Evolutionary conservation across 2,797 vertebrate genomes (phyloP), one percentile per base, ranked within the genome.

Genomic region (Phyllotis vaccarum): DNA sequence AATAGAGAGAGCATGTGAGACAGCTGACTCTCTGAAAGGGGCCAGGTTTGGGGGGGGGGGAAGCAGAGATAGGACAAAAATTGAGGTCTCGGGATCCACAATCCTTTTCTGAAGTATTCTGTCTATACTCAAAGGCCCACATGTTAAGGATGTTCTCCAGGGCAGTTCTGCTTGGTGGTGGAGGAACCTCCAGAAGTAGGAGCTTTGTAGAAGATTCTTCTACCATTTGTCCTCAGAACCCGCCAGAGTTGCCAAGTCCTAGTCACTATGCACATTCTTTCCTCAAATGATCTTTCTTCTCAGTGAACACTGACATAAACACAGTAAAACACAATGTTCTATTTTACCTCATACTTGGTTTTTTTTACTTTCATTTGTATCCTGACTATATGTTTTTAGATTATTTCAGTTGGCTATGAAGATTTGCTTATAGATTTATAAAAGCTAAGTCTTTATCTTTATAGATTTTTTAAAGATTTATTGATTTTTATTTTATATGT

Each of bases 311-410:
- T 64, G 46, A 24, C 31, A 62, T 74, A 74, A 72, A 70, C 34
- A 19, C 24, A 54, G 43, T 22, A 70, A 79, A 74, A 79, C 17
- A 75, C 10, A 40, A 0, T 24, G 3, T 74, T 78, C 7, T 10
- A 37, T 89, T 86, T 62, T 62, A 64, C 56, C 2, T 2, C 29
- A 19, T 79, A 29, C 37, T 40, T 80, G 21, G 56, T 40, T 68
- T n/a, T 90, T 89, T n/a, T 90, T 89, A 24, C 17, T 80, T 86
- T 75, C 80, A 66, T n/a, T 90, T 90, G 46, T 43, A 75, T 49
- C 1, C 21, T 22, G 21, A 80, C 4, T 54, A 76, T 79, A 34
- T 62, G 31, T 54, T 46, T n/a, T 43, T 10, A 7, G 1, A 27
- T 22, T 75, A 62, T 89, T n/a, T 89, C 29, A 56, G 16, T 88